Base-by-base conservation (phyloP, 2,888 invertebrate genomes). In the Falcaria lacertinaria region DNA sequence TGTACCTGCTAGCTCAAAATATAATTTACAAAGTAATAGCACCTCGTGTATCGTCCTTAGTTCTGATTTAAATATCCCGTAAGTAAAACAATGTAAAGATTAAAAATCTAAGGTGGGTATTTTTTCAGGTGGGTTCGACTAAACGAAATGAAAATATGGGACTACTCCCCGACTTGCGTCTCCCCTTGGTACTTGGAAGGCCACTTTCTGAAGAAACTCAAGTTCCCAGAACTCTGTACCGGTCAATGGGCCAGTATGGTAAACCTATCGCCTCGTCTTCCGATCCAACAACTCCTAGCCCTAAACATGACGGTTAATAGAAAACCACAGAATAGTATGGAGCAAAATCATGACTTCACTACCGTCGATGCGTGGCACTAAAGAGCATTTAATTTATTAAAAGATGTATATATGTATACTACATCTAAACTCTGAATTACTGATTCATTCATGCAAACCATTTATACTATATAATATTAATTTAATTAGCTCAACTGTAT, bases 201-300 rank as follows among this genome's bases (percentile, higher is more conserved):
- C 0, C 91, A 91, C 54, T 89, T 92, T 32, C 77, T 95, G 33
- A 91, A 92, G 55, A 92, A 92, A 44, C 88, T 95, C 61, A 92
- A 92, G 44, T 94, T 94, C 57, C 92, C 93, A 17, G 93, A 93
- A 51, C 89, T 95, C 0, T 95, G 95, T 64, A 90, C 94, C 3
- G 94, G 94, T 0, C 94, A 94, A 57, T 95, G 94, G 94, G 94
- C 94, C 15, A 94, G 94, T 55, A 94, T 94, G 94, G 90, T 92
- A 25, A 93, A 93, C 57, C 78, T 94, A 2, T 90, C 93, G 0
- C 93, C 94, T 0, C 82, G 94, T 34, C 71, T 94, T 11, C 92
- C 94, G 0, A 80, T 94, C 50, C 87, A 90, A 43, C 89, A 90
- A 41, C 74, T 90, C 0, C 53, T 89, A 17, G 87, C 89, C 2